These are phyloP conservation scores for Megamerina dolium DNA, from an alignment of 2,888 invertebrate genomes.

Conservation along the genomic window DNA sequence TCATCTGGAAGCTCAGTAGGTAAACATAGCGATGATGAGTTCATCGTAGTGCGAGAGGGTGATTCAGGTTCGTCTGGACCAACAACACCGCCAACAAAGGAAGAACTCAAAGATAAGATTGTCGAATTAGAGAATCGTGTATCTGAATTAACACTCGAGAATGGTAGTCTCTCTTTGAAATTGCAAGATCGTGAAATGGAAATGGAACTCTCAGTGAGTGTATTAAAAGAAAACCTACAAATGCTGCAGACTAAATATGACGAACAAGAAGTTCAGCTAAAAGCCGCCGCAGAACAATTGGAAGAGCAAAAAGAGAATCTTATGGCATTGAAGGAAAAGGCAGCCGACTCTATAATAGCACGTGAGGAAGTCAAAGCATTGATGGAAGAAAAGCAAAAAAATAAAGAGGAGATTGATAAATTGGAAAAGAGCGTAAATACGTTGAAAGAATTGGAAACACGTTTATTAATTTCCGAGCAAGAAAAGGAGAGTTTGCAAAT, in stretches of 20 bases:
- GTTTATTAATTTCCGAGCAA: slow-evolving; percentile 31
- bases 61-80: slow-evolving; percentile 31
- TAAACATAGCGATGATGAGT: slow-evolving; percentile 41
- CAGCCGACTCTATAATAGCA: slow-evolving; percentile 18
- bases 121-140: slow-evolving; percentile 36
- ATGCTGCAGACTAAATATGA: slow-evolving; percentile 23
- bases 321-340: slow-evolving; percentile 19
- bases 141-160: slow-evolving; percentile 32
- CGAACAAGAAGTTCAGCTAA: slow-evolving; percentile 23
- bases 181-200: slow-evolving; percentile 38
- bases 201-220: slow-evolving; percentile 32
- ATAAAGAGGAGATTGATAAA: slow-evolving; percentile 13
- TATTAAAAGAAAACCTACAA: slow-evolving; percentile 33
- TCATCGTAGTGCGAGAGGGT: slow-evolving; percentile 42
- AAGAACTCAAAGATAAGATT: slow-evolving; percentile 43
- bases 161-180: slow-evolving; percentile 30
- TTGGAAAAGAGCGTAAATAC: slow-evolving; percentile 16
- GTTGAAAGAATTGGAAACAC: slow-evolving; percentile 29
- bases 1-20: slow-evolving; percentile 34
- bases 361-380: slow-evolving; percentile 25
- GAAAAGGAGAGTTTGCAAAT: slow-evolving; percentile 39
- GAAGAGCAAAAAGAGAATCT: slow-evolving; percentile 22
- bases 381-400: slow-evolving; percentile 21
- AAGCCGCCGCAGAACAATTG: slow-evolving; percentile 15
- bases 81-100: slow-evolving; percentile 32